phyloP scores from a whole-genome alignment of 2,888 invertebrate genomes.

The Hetaerina titia region DNA sequence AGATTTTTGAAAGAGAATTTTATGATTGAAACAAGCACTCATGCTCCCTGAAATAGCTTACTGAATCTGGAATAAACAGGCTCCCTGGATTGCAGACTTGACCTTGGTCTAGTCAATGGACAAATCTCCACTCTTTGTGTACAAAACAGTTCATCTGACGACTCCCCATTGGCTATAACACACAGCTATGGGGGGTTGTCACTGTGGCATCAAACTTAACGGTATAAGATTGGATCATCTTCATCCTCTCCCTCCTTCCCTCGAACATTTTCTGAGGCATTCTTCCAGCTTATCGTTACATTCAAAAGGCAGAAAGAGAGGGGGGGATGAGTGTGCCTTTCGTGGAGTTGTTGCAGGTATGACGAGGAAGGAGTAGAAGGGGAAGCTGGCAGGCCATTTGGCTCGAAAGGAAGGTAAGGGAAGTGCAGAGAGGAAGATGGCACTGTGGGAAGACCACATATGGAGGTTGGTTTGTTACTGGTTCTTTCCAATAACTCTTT shows the following conservation, averaged over 20 bases:
- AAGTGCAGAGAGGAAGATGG: constrained; percentile 21
- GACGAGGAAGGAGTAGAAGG: constrained; percentile 50
- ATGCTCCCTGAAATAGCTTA: background rate
- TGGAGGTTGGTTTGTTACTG: constrained; percentile 54
- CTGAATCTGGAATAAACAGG: background rate
- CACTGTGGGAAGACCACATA: constrained; percentile 25
- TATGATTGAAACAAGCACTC: too few relatives aligned
- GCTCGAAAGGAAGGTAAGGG: constrained; percentile 58
- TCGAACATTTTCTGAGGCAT: constrained; percentile 33
- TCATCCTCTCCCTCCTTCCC: constrained; percentile 10
- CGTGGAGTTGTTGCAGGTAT: constrained; percentile 62
- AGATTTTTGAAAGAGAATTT: too few relatives aligned
- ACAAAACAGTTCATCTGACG: constrained; percentile 23
- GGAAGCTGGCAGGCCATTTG: constrained; percentile 33
- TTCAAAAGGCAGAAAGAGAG: background rate
- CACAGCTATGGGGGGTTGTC: background rate
- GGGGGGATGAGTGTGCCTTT: constrained; percentile 50
- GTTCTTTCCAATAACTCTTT: constrained; percentile 8
- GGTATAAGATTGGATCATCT: background rate
- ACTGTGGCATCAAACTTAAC: background rate
- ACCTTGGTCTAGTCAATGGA: background rate
- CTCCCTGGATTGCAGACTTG: background rate
- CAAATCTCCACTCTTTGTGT: background rate
- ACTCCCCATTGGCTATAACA: background rate
- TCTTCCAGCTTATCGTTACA: constrained; percentile 22